Conservation (phyloP, 2,888 invertebrate species). For the Lampropteryx suffumata region DNA sequence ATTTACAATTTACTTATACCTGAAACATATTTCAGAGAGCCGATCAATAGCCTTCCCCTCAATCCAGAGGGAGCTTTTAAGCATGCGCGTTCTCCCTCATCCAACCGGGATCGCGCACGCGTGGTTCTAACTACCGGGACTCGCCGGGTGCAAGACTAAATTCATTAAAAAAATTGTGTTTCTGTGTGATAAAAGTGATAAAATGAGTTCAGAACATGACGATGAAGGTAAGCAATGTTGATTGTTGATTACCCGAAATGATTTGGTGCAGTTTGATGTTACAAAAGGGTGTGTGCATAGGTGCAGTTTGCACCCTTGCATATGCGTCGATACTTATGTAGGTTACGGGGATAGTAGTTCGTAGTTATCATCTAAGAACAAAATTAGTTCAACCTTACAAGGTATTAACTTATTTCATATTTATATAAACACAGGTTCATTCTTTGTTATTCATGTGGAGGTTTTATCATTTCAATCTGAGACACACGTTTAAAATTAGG, state of each 20-base stretch:
- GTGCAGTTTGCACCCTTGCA: neutral
- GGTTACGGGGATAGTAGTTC: neutral
- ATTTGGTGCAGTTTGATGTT: neutral
- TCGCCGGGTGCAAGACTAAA: constrained; percentile 47
- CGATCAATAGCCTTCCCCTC: constrained; percentile 68
- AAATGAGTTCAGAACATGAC: constrained; percentile 66
- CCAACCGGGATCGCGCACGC: constrained; percentile 33
- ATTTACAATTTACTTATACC: constrained; percentile 13
- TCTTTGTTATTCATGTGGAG: too few relatives aligned
- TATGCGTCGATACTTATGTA: neutral
- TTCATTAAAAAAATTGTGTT: constrained; percentile 13
- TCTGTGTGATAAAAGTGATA: constrained; percentile 32
- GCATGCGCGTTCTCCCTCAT: constrained; percentile 57
- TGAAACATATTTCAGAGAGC: constrained; percentile 43
- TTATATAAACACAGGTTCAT: too few relatives aligned
- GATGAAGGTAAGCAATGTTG: constrained; percentile 54
- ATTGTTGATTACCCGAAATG: neutral
- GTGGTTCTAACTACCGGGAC: constrained; percentile 36
- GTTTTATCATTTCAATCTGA: too few relatives aligned
- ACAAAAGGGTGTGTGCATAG: neutral
- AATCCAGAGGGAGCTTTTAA: constrained; percentile 39
- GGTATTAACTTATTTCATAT: too few relatives aligned
- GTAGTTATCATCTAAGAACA: too few relatives aligned
- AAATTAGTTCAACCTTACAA: too few relatives aligned
- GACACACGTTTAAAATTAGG: too few relatives aligned